These are phyloP conservation scores for Hipposideros armiger DNA, from an alignment of 2,113 vertebrate genomes.

Conservation along the genomic window DNA sequence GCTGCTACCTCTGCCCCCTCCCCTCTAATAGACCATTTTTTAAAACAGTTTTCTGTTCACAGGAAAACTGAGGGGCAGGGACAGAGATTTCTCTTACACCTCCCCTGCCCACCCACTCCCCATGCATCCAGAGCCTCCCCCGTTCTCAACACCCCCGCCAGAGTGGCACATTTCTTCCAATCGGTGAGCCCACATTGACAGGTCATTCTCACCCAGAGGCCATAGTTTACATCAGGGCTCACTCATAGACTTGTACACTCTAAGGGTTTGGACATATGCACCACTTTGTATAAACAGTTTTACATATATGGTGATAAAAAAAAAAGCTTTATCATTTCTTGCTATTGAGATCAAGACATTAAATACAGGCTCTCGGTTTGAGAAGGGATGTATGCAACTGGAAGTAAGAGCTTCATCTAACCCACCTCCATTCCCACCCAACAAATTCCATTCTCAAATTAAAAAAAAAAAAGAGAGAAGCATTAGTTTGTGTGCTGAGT, in stretches of 20 bases:
- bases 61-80: background rate
- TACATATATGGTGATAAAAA: background rate
- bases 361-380: background rate
- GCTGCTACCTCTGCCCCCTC: no score
- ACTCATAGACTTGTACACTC: background rate
- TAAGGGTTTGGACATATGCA: background rate
- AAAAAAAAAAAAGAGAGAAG: background rate
- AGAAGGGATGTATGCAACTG: background rate
- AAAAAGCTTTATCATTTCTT: background rate
- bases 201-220: background rate
- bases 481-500: background rate
- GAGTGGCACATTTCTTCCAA: background rate
- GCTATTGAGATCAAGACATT: background rate
- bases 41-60: background rate
- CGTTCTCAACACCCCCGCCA: background rate
- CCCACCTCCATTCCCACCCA: background rate
- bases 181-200: fast-evolving
- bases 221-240: background rate
- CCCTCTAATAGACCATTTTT: background rate
- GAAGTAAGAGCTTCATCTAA: background rate
- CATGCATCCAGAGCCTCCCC: background rate
- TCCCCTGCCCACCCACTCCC: no score
- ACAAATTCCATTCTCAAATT: background rate
- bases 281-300: background rate
- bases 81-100: background rate